Evolutionary conservation across 2,888 invertebrate genomes (phyloP).

Genomic region (Drosophila mimica): DNA sequence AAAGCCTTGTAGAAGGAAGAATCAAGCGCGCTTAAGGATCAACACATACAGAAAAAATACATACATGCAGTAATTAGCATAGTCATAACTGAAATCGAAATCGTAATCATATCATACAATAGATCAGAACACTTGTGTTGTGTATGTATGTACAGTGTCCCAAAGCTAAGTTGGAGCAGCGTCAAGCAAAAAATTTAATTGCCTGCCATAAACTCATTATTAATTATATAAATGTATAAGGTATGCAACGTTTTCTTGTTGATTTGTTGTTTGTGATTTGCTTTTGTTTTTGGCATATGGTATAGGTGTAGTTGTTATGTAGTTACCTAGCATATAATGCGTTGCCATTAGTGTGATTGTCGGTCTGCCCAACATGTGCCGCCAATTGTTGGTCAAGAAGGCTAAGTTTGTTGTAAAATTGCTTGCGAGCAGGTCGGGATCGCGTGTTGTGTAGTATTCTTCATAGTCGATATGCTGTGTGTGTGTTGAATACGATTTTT

Average conservation of each 20-base stretch:
- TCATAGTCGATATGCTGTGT: conserved; percentile 94
- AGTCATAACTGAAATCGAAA: background rate
- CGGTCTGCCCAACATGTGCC: conserved; percentile 97
- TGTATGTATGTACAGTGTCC: conserved; percentile 3
- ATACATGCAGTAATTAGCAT: background rate
- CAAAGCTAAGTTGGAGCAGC: too few relatives aligned
- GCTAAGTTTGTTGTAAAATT: conserved; percentile 97
- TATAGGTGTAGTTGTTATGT: conserved; percentile 52
- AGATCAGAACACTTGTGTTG: conserved; percentile 22
- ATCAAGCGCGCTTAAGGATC: conserved; percentile 28
- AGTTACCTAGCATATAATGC: conserved; percentile 93
- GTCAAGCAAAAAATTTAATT: too few relatives aligned
- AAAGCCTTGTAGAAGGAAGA: background rate
- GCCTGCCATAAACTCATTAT: too few relatives aligned
- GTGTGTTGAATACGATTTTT: conserved; percentile 26
- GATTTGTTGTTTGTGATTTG: conserved; percentile 8
- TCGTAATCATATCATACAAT: conserved; percentile 15
- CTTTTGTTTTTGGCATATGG: conserved; percentile 19
- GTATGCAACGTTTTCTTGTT: background rate
- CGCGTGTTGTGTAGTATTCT: conserved; percentile 98
- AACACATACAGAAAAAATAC: conserved; percentile 19
- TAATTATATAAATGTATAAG: background rate
- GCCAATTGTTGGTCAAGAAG: conserved; percentile 98
- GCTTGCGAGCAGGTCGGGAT: conserved; percentile 97
- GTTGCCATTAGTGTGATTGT: conserved; percentile 95